Percentiles rank a stretch among this genome's conserved stretches.
Evolutionary conservation across 2,113 vertebrate genomes (phyloP).

Genomic region (Zosterops hypoxanthus): DNA sequence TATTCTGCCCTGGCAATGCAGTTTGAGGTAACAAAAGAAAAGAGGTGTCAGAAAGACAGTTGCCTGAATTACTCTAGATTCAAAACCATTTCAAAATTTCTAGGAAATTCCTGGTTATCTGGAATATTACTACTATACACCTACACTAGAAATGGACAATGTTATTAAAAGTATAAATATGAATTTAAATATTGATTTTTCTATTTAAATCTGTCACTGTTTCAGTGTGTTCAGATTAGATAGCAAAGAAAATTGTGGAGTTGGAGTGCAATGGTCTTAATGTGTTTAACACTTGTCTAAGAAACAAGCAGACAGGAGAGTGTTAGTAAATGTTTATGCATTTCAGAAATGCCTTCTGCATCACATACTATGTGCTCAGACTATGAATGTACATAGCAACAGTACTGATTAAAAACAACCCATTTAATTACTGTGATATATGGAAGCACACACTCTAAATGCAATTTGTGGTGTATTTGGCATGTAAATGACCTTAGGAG

Average conservation of each 20-base stretch:
- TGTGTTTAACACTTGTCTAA: slow-evolving; percentile 34
- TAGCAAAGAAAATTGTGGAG: not conserved
- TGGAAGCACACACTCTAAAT: not conserved
- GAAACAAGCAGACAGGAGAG: slow-evolving; percentile 50
- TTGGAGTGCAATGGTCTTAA: not conserved
- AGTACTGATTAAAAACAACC: slow-evolving; percentile 30
- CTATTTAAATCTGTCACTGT: not conserved
- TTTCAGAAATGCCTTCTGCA: slow-evolving; percentile 72
- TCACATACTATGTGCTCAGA: slow-evolving; percentile 36
- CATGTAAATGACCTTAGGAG: not conserved
- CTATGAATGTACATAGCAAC: slow-evolving; percentile 42
- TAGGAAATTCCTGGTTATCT: not conserved
- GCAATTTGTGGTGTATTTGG: not conserved
- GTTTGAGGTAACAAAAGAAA: not conserved
- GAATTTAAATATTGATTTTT: not conserved
- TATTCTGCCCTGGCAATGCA: not conserved
- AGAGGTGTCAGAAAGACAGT: not conserved
- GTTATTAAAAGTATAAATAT: not conserved
- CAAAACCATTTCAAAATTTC: not conserved
- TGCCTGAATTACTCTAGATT: not conserved
- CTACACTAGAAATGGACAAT: not conserved
- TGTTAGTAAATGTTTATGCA: slow-evolving; percentile 66
- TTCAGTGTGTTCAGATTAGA: not conserved
- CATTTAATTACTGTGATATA: not conserved
- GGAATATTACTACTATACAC: not conserved